phyloP scores from a whole-genome alignment of 2,113 vertebrate species.

The Turdus rufiventris region DNA sequence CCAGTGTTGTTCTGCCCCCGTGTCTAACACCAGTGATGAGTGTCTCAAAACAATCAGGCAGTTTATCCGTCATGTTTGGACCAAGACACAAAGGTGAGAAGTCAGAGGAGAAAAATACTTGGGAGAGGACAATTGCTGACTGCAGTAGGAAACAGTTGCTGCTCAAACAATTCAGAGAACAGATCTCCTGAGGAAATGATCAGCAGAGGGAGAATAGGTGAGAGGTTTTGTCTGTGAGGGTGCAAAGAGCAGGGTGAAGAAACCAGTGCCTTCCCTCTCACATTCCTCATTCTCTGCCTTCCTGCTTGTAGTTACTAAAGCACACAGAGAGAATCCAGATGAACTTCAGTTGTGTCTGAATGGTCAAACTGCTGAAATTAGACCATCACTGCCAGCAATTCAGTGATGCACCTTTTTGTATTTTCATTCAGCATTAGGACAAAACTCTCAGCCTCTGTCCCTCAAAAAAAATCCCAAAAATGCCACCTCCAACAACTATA shows the following conservation, averaged over 20 bases:
- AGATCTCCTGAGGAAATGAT: not conserved
- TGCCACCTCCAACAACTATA: not conserved
- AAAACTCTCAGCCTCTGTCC: not conserved
- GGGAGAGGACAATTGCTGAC: not conserved
- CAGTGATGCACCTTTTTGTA: not conserved
- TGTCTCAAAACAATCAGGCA: not conserved
- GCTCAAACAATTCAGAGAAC: not conserved
- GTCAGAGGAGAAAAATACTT: not conserved
- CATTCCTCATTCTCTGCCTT: fast-evolving
- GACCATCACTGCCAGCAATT: not conserved
- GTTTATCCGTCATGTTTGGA: fast-evolving
- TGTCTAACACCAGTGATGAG: fast-evolving
- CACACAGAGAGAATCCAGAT: not conserved
- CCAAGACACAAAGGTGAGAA: not conserved
- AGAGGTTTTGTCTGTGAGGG: not conserved
- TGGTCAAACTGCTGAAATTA: not conserved
- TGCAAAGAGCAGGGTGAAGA: not conserved
- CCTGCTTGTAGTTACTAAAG: not conserved
- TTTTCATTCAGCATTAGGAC: not conserved
- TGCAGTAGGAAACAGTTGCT: not conserved
- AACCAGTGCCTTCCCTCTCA: not conserved
- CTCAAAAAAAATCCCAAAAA: not conserved
- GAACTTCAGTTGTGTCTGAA: not conserved
- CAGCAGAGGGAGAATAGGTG: not conserved
- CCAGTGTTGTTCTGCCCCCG: not conserved